phyloP scores from a whole-genome alignment of 2,797 vertebrate genomes.

The Brachyrhaphis roseni region DNA sequence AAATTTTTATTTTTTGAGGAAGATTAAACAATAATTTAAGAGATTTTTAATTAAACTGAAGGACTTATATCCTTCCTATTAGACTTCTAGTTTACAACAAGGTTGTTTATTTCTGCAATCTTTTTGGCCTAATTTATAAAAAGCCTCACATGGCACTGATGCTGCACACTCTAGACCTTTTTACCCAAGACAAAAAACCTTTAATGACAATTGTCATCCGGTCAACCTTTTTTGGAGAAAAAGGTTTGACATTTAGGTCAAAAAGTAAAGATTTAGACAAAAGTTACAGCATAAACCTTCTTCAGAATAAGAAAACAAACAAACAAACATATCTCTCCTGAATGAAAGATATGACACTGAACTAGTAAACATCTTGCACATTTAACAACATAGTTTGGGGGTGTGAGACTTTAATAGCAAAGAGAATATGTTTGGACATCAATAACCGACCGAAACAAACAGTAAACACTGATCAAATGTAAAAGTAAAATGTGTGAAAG shows the following conservation, averaged over 20 bases:
- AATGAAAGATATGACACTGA: neutral
- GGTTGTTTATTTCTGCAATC: neutral
- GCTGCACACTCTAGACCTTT: neutral
- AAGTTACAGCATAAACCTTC: neutral
- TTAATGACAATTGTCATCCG: neutral
- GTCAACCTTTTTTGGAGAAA: neutral
- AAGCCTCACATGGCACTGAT: neutral
- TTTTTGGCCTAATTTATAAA: neutral
- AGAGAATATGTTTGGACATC: neutral
- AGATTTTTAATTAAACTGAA: neutral
- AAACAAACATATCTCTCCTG: neutral
- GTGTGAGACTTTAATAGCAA: neutral
- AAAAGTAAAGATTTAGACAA: neutral
- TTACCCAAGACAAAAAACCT: neutral
- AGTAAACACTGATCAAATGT: neutral
- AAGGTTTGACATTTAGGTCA: neutral
- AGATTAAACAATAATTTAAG: neutral
- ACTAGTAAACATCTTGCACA: neutral
- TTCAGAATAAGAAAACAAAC: too few relatives aligned
- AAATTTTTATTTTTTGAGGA: neutral
- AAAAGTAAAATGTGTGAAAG: neutral
- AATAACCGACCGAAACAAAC: neutral
- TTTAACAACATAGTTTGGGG: neutral
- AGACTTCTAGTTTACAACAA: neutral
- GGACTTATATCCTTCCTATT: neutral